Percentiles rank a stretch among this genome's conserved stretches.
phyloP scores from a whole-genome alignment of 2,113 vertebrate genomes.

The Stomatorhinus ivindoensis region DNA sequence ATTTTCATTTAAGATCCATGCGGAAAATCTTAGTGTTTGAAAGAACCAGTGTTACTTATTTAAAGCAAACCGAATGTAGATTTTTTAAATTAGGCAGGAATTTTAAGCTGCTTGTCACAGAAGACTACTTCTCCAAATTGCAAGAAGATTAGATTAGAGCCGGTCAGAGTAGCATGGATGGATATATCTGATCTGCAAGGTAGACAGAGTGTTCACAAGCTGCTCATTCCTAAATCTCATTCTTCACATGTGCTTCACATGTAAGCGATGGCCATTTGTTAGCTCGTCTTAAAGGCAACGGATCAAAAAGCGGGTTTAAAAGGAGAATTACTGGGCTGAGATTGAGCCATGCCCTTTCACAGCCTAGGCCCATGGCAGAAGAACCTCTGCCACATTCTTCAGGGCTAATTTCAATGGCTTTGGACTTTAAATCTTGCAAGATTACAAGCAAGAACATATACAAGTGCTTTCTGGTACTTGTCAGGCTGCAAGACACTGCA shows the following conservation, averaged over 20 bases:
- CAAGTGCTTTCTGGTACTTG: not conserved
- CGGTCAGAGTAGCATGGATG: not conserved
- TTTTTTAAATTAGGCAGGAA: conserved; percentile 1
- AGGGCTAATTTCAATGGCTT: not conserved
- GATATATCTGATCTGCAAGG: conserved; percentile 5
- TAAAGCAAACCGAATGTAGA: not conserved
- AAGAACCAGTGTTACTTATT: not conserved
- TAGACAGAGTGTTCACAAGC: not conserved
- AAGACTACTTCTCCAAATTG: conserved; percentile 5
- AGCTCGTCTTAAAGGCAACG: not conserved
- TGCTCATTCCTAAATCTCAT: not conserved
- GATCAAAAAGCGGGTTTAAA: not conserved
- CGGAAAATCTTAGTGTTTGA: not conserved
- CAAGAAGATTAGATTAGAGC: conserved; percentile 7
- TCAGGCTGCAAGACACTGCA: too few relatives aligned
- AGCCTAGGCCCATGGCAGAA: not conserved
- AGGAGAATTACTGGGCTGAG: not conserved
- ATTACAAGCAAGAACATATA: not conserved
- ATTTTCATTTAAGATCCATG: not conserved
- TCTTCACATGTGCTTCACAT: not conserved
- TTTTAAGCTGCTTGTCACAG: conserved; percentile 7
- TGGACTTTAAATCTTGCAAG: not conserved
- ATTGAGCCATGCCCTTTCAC: not conserved
- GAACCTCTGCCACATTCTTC: not conserved
- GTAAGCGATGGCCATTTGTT: not conserved